phyloP scores from a whole-genome alignment of 1,140 invertebrate species.

The Diplogasteroides magnus region DNA sequence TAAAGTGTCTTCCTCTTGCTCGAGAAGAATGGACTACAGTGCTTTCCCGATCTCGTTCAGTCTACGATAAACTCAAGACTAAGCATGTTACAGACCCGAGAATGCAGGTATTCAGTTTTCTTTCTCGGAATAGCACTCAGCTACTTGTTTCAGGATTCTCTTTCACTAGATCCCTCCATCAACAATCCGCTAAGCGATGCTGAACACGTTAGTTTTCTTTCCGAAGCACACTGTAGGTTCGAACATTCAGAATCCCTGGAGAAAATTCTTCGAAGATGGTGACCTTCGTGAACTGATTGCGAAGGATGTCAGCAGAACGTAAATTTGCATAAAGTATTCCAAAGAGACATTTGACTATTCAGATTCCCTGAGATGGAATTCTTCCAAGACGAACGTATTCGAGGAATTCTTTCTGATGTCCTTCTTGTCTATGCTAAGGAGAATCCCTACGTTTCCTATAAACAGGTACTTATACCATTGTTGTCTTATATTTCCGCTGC shows the following conservation, averaged over 20 bases:
- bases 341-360: slow-evolving; percentile 20
- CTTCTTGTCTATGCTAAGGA: slow-evolving; percentile 71
- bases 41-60: not conserved
- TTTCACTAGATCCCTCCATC: not conserved
- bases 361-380: slow-evolving; percentile 72
- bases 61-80: slow-evolving; percentile 11
- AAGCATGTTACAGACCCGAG: slow-evolving; percentile 12
- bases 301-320: slow-evolving; percentile 74
- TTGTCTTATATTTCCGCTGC: too few species aligned
- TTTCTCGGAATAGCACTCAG: too few species aligned
- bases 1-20: slow-evolving; percentile 12
- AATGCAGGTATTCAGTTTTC: not conserved
- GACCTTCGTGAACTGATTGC: slow-evolving; percentile 69
- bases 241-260: slow-evolving; percentile 67
- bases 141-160: not conserved
- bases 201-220: not conserved
- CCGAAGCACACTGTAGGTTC: not conserved
- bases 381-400: slow-evolving; percentile 67
- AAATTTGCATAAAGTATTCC: slow-evolving; percentile 18
- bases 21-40: slow-evolving; percentile 14
- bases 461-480: slow-evolving; percentile 67
- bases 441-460: slow-evolving; percentile 69
- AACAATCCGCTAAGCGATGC: not conserved
- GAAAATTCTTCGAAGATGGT: slow-evolving; percentile 73
- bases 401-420: slow-evolving; percentile 69